Percentiles rank a stretch among this genome's conserved stretches.
Conservation (phyloP, 2,888 invertebrate species). For the Hedychridium roseum region DNA sequence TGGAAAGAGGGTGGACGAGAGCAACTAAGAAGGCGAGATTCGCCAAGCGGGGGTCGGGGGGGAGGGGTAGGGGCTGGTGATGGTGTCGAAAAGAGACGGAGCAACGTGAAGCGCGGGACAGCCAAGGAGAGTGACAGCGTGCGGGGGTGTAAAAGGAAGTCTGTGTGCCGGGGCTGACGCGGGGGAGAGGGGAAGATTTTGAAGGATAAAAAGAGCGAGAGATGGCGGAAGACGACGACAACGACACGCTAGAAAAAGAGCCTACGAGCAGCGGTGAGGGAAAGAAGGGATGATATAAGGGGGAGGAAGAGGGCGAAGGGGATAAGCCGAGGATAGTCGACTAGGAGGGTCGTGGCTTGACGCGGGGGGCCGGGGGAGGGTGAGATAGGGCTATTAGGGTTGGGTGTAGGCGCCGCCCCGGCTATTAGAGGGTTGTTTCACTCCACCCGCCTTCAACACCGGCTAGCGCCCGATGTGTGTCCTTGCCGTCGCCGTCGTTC, state of each 20-base stretch:
- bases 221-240: conserved; percentile 18
- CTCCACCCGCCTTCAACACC: conserved; percentile 36
- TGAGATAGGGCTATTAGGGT: conserved; percentile 63
- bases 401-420: conserved; percentile 63
- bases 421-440: conserved; percentile 64
- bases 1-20: conserved; percentile 8
- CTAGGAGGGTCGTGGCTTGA: conserved; percentile 40
- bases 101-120: conserved; percentile 8
- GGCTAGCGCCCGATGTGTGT: conserved; percentile 18
- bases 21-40: conserved; percentile 19
- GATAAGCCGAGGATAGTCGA: conserved; percentile 40
- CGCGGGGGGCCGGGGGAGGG: conserved; percentile 49
- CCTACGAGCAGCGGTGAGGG: conserved; percentile 14
- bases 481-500: conserved; percentile 18
- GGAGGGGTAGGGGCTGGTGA: conserved; percentile 8
- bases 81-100: too few species aligned
- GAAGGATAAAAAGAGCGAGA: conserved; percentile 9
- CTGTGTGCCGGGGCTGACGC: conserved; percentile 8
- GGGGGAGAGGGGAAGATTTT: conserved; percentile 10
- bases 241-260: conserved; percentile 23
- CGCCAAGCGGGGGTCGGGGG: conserved; percentile 13
- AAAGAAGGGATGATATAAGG: conserved; percentile 8
- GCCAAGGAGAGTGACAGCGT: conserved; percentile 7
- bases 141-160: conserved; percentile 6
- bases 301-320: conserved; percentile 15